phyloP scores from a whole-genome alignment of 2,113 vertebrate genomes.

The Anolis sagrei region DNA sequence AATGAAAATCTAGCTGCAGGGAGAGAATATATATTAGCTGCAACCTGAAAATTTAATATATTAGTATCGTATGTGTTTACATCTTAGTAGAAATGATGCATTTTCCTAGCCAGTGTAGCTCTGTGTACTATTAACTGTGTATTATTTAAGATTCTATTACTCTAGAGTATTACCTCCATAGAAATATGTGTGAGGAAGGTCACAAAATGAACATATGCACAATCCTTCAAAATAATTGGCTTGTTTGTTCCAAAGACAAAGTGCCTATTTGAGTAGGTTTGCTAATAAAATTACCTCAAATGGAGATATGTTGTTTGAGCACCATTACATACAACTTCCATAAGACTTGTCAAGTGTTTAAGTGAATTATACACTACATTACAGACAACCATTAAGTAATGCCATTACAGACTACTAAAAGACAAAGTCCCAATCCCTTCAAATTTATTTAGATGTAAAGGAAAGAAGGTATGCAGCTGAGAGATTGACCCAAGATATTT shows the following conservation, averaged over 20 bases:
- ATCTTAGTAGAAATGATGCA: constrained; percentile 34
- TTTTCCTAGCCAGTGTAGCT: constrained; percentile 28
- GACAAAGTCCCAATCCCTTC: constrained; percentile 19
- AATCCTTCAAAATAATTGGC: constrained; percentile 70
- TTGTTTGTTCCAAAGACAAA: constrained; percentile 58
- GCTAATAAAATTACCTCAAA: constrained; percentile 38
- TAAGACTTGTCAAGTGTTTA: constrained; percentile 55
- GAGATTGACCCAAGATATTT: background rate
- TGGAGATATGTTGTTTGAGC: constrained; percentile 35
- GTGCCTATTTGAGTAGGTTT: constrained; percentile 46
- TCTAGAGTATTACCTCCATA: constrained; percentile 35
- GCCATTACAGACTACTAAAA: constrained; percentile 42
- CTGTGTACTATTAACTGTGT: constrained; percentile 7
- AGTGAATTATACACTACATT: constrained; percentile 52
- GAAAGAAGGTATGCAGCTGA: constrained; percentile 40
- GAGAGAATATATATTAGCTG: constrained; percentile 7
- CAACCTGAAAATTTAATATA: constrained; percentile 45
- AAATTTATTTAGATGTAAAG: constrained; percentile 51
- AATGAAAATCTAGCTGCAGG: constrained; percentile 42
- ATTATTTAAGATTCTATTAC: constrained; percentile 22
- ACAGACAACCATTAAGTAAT: constrained; percentile 58
- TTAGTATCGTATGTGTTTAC: constrained; percentile 39
- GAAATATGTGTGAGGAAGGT: constrained; percentile 41
- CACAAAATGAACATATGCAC: constrained; percentile 63
- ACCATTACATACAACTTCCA: constrained; percentile 42